These are phyloP conservation scores for Proteles cristata DNA, from an alignment of 2,113 vertebrate species.

Conservation along the genomic window DNA sequence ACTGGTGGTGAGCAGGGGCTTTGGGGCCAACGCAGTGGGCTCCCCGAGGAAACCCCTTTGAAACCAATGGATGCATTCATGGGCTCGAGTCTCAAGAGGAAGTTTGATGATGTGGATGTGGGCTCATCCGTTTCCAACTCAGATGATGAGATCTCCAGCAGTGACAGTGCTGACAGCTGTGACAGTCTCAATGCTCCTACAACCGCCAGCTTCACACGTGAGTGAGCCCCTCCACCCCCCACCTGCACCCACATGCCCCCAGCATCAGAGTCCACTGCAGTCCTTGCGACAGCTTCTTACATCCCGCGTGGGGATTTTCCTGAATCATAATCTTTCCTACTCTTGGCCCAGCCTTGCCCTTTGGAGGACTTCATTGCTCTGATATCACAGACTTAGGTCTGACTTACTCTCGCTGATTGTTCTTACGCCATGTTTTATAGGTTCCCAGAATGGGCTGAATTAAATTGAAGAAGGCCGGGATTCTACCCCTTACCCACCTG, in stretches of 20 bases:
- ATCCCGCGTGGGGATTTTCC: neutral
- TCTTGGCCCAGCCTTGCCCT: neutral
- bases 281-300: neutral
- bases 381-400: neutral
- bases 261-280: neutral
- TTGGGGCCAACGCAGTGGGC: constrained; percentile 59
- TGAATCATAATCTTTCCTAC: neutral
- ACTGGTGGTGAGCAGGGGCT: constrained; percentile 72
- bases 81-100: constrained; percentile 91
- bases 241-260: neutral
- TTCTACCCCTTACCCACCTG: neutral
- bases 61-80: constrained; percentile 92
- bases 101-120: constrained; percentile 94
- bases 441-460: neutral
- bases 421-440: neutral
- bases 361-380: neutral
- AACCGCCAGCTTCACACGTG: constrained; percentile 91
- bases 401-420: constrained; percentile 24
- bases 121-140: constrained; percentile 93
- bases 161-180: constrained; percentile 98
- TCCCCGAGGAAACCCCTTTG: constrained; percentile 79
- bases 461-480: neutral
- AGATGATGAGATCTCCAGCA: constrained; percentile 97
- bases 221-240: constrained; percentile 77
- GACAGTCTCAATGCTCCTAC: constrained; percentile 96